Conservation (phyloP, 2,113 vertebrate species). For the Chloropsis hardwickii region DNA sequence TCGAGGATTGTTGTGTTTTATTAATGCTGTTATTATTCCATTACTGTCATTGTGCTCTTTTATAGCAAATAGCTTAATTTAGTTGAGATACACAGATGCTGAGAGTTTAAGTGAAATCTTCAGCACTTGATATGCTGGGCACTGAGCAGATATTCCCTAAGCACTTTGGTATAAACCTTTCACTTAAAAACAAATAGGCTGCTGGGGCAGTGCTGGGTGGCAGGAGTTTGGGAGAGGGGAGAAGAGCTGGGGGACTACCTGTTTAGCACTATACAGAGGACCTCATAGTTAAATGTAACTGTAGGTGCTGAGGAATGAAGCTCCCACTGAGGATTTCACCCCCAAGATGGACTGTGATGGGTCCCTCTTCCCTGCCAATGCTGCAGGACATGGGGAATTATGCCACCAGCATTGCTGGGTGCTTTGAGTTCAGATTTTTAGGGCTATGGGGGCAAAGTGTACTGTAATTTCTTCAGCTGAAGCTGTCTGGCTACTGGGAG, state of each 20-base stretch:
- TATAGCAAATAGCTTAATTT: constrained; percentile 72
- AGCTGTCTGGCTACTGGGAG: neutral
- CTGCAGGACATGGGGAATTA: neutral
- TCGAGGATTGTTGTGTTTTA: constrained; percentile 70
- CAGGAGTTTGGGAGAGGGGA: neutral
- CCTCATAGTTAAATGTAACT: neutral
- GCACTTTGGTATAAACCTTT: constrained; percentile 29
- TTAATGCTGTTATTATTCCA: constrained; percentile 75
- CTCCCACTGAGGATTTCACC: neutral
- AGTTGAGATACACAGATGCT: constrained; percentile 70
- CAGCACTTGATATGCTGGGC: constrained; percentile 52
- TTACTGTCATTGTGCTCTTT: constrained; percentile 73
- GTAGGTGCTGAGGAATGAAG: neutral
- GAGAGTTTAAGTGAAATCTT: constrained; percentile 71
- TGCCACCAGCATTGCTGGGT: neutral
- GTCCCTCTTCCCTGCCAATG: neutral
- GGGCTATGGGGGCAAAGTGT: neutral
- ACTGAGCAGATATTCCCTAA: constrained; percentile 39
- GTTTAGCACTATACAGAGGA: neutral
- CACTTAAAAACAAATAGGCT: neutral
- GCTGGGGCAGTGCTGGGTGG: neutral
- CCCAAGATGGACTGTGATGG: neutral
- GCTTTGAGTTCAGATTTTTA: neutral
- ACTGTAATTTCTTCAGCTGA: neutral
- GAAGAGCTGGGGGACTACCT: neutral